A percentile compares a stretch with the other conserved stretches of the same genome.
phyloP scores from a whole-genome alignment of 2,888 invertebrate species.

The Andrena dorsata region DNA sequence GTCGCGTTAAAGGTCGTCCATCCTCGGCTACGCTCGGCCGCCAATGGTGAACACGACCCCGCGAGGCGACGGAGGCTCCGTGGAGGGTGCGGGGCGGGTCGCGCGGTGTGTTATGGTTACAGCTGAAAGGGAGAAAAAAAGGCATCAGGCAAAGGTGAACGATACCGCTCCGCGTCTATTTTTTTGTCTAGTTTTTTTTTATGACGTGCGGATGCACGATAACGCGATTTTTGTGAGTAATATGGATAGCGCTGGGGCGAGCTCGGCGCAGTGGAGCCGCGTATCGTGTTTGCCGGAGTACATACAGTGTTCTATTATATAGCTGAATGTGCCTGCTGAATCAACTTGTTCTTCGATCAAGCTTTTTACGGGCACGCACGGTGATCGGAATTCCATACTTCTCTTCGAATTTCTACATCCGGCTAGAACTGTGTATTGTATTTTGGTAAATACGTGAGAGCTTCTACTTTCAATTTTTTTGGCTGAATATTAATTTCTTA shows the following conservation, averaged over 20 bases:
- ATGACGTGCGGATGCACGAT: neutral
- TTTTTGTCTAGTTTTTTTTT: neutral
- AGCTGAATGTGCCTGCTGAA: too few species aligned
- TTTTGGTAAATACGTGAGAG: neutral
- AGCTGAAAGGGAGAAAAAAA: neutral
- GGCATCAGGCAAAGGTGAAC: constrained; percentile 12
- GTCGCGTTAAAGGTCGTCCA: constrained; percentile 45
- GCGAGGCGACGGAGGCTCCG: neutral
- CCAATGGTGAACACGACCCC: constrained; percentile 33
- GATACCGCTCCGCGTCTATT: neutral
- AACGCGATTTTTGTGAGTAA: neutral
- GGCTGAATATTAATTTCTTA: constrained; percentile 2
- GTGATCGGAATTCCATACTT: neutral
- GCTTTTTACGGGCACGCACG: too few species aligned
- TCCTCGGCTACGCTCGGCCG: constrained; percentile 35
- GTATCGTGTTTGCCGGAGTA: too few species aligned
- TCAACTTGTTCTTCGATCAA: too few species aligned
- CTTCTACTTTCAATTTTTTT: neutral
- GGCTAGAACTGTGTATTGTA: neutral
- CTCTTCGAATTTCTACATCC: neutral
- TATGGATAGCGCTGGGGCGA: too few species aligned
- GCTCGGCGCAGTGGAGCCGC: too few species aligned
- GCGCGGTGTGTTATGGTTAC: constrained; percentile 17
- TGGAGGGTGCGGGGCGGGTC: neutral
- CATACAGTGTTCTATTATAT: too few species aligned